Evolutionary conservation across 2,888 invertebrate genomes (phyloP).

Genomic region (Apomyelois bistriatella): DNA sequence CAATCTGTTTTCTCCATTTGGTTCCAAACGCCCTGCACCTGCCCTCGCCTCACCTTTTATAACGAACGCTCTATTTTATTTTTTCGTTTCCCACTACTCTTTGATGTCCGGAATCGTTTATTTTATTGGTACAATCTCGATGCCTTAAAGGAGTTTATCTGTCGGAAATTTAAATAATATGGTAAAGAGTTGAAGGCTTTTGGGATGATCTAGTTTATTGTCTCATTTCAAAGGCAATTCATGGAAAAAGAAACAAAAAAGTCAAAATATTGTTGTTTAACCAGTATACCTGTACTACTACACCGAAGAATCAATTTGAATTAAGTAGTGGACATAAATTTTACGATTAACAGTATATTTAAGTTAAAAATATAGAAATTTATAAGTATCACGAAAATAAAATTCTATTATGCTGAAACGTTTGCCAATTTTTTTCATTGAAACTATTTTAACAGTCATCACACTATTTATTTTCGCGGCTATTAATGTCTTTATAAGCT

Average conservation of each 20-base stretch:
- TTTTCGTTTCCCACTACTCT: constrained; percentile 33
- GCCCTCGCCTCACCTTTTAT: constrained; percentile 28
- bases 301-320: no score
- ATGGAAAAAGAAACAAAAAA: neutral
- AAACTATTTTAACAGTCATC: no score
- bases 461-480: no score
- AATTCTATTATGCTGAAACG: no score
- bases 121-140: constrained; percentile 38
- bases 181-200: constrained; percentile 15
- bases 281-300: no score
- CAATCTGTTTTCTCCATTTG: neutral
- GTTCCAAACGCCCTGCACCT: neutral
- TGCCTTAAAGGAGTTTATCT: constrained; percentile 28
- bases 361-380: no score
- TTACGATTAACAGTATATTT: no score
- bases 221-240: neutral
- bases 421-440: no score
- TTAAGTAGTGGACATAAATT: no score
- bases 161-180: constrained; percentile 23
- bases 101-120: constrained; percentile 43
- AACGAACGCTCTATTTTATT: constrained; percentile 39
- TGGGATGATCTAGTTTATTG: neutral
- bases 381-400: no score
- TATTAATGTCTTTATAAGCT: no score
- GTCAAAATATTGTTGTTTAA: no score